These are phyloP conservation scores for Aphodius granarius DNA, from an alignment of 2,888 invertebrate species.

Conservation along the genomic window DNA sequence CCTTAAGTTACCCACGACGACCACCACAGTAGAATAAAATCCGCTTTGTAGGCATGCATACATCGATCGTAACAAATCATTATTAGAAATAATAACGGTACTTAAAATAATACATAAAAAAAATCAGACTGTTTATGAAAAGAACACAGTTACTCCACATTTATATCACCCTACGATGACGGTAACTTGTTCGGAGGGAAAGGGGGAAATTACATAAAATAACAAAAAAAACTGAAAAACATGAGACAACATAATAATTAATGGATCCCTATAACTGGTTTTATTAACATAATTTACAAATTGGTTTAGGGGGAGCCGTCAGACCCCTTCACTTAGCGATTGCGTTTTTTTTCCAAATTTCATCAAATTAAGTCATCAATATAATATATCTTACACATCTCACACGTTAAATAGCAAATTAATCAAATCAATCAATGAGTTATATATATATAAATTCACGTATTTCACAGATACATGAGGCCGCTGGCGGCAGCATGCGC, in stretches of 20 bases:
- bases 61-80: no score
- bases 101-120: background rate
- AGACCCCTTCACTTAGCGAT: background rate
- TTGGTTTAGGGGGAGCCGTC: background rate
- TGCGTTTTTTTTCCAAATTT: background rate
- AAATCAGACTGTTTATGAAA: background rate
- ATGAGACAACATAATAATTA: background rate
- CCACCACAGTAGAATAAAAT: no score
- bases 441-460: background rate
- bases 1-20: background rate
- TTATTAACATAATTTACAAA: background rate
- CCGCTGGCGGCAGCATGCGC: conserved; percentile 85
- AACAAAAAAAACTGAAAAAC: background rate
- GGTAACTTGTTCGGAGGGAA: background rate
- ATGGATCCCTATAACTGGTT: background rate
- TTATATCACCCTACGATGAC: no score
- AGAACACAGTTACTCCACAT: background rate
- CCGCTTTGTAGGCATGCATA: no score
- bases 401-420: background rate
- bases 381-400: background rate
- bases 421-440: background rate
- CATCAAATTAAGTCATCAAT: background rate
- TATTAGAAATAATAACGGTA: background rate
- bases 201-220: background rate
- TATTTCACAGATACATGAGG: conserved; percentile 54